Evolutionary conservation across 92 coral and sea anemone species (phyloP), one percentile per base, ranked within the genome.

Genomic region (Pocillopora grandis): DNA sequence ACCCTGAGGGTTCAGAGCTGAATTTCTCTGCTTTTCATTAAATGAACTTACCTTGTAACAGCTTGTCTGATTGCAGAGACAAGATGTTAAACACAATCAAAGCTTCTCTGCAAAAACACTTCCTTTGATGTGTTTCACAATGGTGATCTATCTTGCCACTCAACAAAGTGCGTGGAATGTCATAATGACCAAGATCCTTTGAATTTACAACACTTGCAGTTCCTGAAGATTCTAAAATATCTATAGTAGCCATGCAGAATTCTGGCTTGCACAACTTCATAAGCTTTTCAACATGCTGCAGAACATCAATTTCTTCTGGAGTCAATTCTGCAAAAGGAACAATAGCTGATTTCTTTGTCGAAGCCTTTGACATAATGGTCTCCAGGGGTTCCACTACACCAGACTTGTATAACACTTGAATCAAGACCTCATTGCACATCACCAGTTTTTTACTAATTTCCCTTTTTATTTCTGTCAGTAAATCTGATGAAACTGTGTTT

Each of bases 241-340:
- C 80, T 67, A 88, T 68, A 37, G 62, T 66, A 8, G 58, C 84
- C 75, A 88, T 19, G 58, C 37, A 61, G 62, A 88, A 88, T 14
- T 77, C 85, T 83, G 84, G 68, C 69, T 57, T 66, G 21, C 81
- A 84, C 60, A 88, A 58, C 48, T 88, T 61, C 16, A 88, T 57
- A 76, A 88, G 87, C 18, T 65, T 59, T 70, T 83, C 87, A 63
- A 80, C 65, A 88, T 88, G 90, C 58, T 23, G 81, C 18, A 88
- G 65, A 65, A 77, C 49, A 61, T 58, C 62, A 35, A 83, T 49
- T 88, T 88, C 90, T 23, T 83, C 61, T 19, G 71, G 79, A n/a
- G 84, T 83, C 80, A 88, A 71, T 36, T 69, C 71, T 62, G 84
- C 67, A 60, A 76, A 87, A 16, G 90, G 90, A n/a, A 87, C 76